Evolutionary conservation across 2,113 vertebrate species (phyloP).

Genomic region (Sylvilagus bachmani): DNA sequence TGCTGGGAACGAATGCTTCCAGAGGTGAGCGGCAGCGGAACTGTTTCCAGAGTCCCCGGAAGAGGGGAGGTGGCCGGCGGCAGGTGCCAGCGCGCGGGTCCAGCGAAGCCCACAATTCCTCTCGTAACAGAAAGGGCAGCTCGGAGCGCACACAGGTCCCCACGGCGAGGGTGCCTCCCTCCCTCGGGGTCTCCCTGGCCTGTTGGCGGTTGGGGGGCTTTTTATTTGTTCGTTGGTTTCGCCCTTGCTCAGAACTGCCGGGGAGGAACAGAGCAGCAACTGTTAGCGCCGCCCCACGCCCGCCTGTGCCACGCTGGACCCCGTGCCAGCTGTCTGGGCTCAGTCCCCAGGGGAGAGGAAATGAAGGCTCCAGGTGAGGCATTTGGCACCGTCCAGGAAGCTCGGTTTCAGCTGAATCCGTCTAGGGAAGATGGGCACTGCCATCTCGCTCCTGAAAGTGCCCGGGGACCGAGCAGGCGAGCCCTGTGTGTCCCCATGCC

Average conservation of each 20-base stretch:
- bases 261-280: neutral
- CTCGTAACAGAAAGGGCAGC: neutral
- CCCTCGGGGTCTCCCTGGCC: neutral
- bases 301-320: neutral
- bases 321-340: neutral
- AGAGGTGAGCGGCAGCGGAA: neutral
- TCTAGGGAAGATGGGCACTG: too few species aligned
- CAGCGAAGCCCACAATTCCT: neutral
- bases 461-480: too few species aligned
- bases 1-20: neutral
- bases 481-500: too few species aligned
- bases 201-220: neutral
- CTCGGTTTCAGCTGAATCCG: neutral
- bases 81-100: fast-evolving
- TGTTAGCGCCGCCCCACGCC: neutral
- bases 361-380: neutral
- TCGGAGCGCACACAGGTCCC: fast-evolving
- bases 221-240: too few species aligned
- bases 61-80: neutral
- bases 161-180: fast-evolving
- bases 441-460: too few species aligned
- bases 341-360: neutral
- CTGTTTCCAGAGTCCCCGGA: neutral
- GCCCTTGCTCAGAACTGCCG: neutral
- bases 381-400: fast-evolving